These are phyloP conservation scores for Notechis scutatus DNA, from an alignment of 2,113 vertebrate species.

Conservation along the genomic window DNA sequence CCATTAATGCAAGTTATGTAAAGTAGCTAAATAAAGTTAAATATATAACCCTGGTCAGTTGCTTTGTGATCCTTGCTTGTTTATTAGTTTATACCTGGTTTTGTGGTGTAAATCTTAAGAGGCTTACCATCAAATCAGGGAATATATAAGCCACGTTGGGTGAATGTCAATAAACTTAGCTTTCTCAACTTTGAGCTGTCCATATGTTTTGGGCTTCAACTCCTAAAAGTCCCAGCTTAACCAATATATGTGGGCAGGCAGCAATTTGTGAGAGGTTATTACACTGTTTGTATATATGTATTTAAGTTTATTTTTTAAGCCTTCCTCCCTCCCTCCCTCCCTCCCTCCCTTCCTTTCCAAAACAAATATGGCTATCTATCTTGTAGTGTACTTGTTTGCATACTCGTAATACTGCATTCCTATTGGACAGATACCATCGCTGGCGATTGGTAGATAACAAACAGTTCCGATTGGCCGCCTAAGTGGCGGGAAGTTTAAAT, in stretches of 20 bases:
- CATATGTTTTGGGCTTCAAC: not conserved
- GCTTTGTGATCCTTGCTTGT: not conserved
- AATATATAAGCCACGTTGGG: not conserved
- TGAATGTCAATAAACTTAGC: not conserved
- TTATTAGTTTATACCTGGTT: not conserved
- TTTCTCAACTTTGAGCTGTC: not conserved
- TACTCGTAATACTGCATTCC: too few relatives aligned
- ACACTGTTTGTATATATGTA: not conserved
- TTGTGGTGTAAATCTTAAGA: not conserved
- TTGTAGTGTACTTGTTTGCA: too few relatives aligned
- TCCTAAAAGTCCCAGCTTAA: not conserved
- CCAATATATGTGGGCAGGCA: not conserved
- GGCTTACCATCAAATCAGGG: not conserved
- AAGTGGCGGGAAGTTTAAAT: too few relatives aligned
- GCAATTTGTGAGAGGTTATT: not conserved
- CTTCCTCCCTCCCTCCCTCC: too few relatives aligned
- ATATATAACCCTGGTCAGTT: not conserved
- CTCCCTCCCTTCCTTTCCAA: constrained; percentile 2
- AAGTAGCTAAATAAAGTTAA: not conserved
- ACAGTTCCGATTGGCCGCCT: too few relatives aligned
- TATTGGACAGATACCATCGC: too few relatives aligned
- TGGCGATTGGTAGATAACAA: too few relatives aligned
- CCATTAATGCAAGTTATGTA: not conserved
- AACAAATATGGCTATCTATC: not conserved
- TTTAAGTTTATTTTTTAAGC: not conserved